Conservation (phyloP, 2,113 vertebrate species). For the Urocolius indicus region DNA sequence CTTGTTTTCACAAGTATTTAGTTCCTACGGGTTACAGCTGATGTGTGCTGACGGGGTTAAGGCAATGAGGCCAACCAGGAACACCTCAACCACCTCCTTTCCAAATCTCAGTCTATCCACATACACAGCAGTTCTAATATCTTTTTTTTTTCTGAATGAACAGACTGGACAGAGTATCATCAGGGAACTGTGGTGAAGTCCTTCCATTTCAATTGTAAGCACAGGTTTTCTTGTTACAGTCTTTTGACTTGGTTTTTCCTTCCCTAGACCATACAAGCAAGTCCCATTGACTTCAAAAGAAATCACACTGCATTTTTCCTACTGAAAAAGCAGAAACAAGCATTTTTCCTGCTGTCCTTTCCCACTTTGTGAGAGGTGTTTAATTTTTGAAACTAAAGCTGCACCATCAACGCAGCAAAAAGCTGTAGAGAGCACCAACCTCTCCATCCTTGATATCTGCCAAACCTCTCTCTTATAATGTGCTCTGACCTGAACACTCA, state of each 20-base stretch:
- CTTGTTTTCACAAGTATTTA: slow-evolving; percentile 11
- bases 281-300: not conserved
- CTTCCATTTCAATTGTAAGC: not conserved
- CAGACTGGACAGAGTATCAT: not conserved
- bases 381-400: not conserved
- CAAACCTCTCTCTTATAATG: not conserved
- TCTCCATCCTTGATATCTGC: not conserved
- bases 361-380: not conserved
- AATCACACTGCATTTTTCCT: not conserved
- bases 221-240: not conserved
- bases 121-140: not conserved
- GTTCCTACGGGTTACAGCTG: not conserved
- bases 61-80: not conserved
- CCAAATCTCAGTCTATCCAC: not conserved
- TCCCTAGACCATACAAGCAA: not conserved
- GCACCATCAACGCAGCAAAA: not conserved
- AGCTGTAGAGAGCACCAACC: not conserved
- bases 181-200: not conserved
- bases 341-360: not conserved
- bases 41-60: not conserved
- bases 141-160: not conserved
- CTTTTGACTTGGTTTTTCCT: not conserved
- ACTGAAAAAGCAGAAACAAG: not conserved
- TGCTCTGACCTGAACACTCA: not conserved
- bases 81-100: not conserved